Evolutionary conservation across 1,140 invertebrate genomes (phyloP).

Genomic region (Leptinotarsa texana): DNA sequence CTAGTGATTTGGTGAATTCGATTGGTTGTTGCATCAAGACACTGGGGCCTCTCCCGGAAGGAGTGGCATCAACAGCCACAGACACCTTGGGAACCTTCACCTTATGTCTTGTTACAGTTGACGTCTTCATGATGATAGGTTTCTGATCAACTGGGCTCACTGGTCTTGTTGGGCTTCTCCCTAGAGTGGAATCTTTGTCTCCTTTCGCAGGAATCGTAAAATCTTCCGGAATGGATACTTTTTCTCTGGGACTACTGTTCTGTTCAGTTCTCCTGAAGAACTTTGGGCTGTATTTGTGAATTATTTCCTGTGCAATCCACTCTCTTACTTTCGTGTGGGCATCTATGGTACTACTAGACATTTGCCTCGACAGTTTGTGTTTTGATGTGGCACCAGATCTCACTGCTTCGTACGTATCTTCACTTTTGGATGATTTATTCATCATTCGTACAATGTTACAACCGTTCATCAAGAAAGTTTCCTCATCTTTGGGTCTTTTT

Average conservation of each 20-base stretch:
- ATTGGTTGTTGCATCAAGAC: slow-evolving; percentile 75
- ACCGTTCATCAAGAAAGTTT: slow-evolving; percentile 46
- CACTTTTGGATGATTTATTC: slow-evolving; percentile 58
- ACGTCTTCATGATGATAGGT: slow-evolving; percentile 36
- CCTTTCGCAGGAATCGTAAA: slow-evolving; percentile 40
- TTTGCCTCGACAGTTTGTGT: slow-evolving; percentile 69
- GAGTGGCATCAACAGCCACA: slow-evolving; percentile 75
- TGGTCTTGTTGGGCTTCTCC: slow-evolving; percentile 56
- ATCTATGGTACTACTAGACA: slow-evolving; percentile 79
- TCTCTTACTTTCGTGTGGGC: slow-evolving; percentile 82
- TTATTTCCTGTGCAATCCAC: slow-evolving; percentile 79
- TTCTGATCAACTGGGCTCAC: slow-evolving; percentile 55
- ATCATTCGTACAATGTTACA: slow-evolving; percentile 64
- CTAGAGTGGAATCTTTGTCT: slow-evolving; percentile 57
- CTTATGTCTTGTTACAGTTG: slow-evolving; percentile 40
- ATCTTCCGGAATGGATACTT: neutral
- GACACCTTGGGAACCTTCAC: slow-evolving; percentile 67
- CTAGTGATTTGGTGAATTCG: slow-evolving; percentile 67
- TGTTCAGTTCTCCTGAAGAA: slow-evolving; percentile 49
- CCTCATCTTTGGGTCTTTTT: slow-evolving; percentile 23
- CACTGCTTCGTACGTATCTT: slow-evolving; percentile 63
- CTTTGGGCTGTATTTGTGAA: slow-evolving; percentile 70
- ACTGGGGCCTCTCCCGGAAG: slow-evolving; percentile 69
- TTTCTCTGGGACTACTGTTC: neutral
- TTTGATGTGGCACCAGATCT: slow-evolving; percentile 66